Evolutionary conservation across 2,888 invertebrate genomes (phyloP).

Genomic region (Biston betularia): DNA sequence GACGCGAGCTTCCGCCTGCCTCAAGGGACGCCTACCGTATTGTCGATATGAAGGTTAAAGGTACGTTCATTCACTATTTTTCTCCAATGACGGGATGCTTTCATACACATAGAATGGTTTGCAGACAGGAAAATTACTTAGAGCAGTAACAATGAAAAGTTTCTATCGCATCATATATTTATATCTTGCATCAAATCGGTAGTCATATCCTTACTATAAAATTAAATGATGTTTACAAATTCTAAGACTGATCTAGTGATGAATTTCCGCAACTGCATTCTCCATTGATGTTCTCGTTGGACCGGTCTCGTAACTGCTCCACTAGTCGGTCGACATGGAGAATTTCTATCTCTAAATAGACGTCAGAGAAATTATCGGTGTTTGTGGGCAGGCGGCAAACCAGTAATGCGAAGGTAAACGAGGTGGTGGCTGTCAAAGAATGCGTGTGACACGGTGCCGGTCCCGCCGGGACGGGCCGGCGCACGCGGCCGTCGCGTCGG

Average conservation of each 20-base stretch:
- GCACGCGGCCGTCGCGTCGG: conserved; percentile 42
- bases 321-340: conserved; percentile 40
- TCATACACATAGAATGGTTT: conserved; percentile 11
- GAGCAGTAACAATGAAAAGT: not conserved
- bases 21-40: conserved; percentile 29
- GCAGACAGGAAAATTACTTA: not conserved
- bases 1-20: conserved; percentile 35
- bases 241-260: conserved; percentile 36
- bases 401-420: conserved; percentile 59
- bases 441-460: conserved; percentile 65
- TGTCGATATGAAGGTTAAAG: conserved; percentile 34
- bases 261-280: conserved; percentile 46
- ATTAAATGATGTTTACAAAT: not conserved
- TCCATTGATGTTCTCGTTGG: conserved; percentile 37
- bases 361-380: conserved; percentile 46
- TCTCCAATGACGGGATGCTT: conserved; percentile 12
- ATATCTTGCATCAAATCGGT: not conserved
- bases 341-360: conserved; percentile 46
- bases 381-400: conserved; percentile 49
- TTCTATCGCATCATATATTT: no score
- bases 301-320: conserved; percentile 42
- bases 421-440: conserved; percentile 72
- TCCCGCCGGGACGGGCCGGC: conserved; percentile 36
- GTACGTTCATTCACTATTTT: conserved; percentile 37
- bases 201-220: not conserved